phyloP scores from a whole-genome alignment of 1,140 invertebrate genomes.

The Leptestheria dahalacensis region DNA sequence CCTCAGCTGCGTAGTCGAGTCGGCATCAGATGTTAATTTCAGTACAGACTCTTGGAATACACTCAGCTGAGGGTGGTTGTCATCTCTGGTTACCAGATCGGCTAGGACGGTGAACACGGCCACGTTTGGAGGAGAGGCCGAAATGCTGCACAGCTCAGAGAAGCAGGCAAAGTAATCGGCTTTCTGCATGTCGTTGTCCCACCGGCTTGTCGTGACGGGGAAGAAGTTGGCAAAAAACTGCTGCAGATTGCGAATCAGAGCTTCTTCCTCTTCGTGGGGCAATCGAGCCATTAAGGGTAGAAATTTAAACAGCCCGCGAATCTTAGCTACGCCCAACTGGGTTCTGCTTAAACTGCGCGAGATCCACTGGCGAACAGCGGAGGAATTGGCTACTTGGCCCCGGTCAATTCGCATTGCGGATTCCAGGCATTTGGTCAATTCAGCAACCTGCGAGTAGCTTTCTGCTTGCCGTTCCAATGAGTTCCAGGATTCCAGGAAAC shows the following conservation, averaged over 20 bases:
- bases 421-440: background rate
- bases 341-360: background rate
- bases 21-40: background rate
- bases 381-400: background rate
- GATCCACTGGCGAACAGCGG: background rate
- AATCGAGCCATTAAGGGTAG: background rate
- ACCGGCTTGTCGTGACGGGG: background rate
- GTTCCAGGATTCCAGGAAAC: conserved; percentile 3
- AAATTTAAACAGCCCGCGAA: background rate
- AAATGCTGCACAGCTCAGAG: background rate
- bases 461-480: background rate
- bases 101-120: background rate
- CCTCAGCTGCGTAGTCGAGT: background rate
- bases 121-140: background rate
- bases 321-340: background rate
- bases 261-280: background rate
- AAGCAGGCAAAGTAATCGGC: background rate
- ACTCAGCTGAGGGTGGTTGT: background rate
- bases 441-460: background rate
- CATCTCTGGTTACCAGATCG: conserved; percentile 1
- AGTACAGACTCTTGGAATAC: background rate
- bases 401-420: background rate
- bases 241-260: background rate
- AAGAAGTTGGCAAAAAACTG: conserved; percentile 2
- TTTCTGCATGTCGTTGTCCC: background rate